Percentiles rank a stretch among this genome's conserved stretches.
phyloP scores from a whole-genome alignment of 2,888 invertebrate species.

The Hermaeophaga mercurialis region DNA sequence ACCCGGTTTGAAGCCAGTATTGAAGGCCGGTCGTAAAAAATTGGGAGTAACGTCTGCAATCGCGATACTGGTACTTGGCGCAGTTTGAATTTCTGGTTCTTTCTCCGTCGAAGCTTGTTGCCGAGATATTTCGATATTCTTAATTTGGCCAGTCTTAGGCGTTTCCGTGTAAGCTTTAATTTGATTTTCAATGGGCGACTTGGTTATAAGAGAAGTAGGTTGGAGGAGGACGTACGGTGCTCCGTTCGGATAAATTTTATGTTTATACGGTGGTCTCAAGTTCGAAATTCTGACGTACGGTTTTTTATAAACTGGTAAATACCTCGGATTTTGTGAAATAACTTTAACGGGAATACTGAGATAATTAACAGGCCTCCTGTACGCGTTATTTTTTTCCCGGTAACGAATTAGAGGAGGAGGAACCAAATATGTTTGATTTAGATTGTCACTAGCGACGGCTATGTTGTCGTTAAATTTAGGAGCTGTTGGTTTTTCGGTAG shows the following conservation, averaged over 20 bases:
- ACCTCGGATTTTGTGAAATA: conserved; percentile 24
- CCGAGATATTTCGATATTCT: conserved; percentile 51
- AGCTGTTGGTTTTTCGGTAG: conserved; percentile 39
- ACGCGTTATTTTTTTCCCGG: conserved; percentile 2
- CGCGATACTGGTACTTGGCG: conserved; percentile 31
- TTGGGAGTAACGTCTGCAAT: conserved; percentile 29
- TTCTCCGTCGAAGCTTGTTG: conserved; percentile 52
- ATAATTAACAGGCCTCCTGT: conserved; percentile 17
- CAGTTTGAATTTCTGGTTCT: conserved; percentile 45
- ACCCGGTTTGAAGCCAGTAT: conserved; percentile 80
- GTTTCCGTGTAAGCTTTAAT: conserved; percentile 17
- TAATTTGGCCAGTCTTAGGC: conserved; percentile 29
- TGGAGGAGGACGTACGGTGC: conserved; percentile 12
- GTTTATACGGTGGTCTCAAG: conserved; percentile 19
- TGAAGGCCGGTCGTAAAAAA: conserved; percentile 62
- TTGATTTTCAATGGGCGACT: conserved; percentile 28
- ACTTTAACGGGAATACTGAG: conserved; percentile 23
- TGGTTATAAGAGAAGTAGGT: conserved; percentile 19
- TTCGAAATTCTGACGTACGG: conserved; percentile 22
- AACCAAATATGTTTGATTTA: conserved; percentile 29
- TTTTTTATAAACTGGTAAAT: conserved; percentile 25
- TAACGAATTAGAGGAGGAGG: conserved; percentile 25
- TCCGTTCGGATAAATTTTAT: conserved; percentile 2
- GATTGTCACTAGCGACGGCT: conserved; percentile 24
- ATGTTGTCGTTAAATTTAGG: conserved; percentile 24